phyloP scores from a whole-genome alignment of 2,888 invertebrate species.

The Drosophila anomelani region DNA sequence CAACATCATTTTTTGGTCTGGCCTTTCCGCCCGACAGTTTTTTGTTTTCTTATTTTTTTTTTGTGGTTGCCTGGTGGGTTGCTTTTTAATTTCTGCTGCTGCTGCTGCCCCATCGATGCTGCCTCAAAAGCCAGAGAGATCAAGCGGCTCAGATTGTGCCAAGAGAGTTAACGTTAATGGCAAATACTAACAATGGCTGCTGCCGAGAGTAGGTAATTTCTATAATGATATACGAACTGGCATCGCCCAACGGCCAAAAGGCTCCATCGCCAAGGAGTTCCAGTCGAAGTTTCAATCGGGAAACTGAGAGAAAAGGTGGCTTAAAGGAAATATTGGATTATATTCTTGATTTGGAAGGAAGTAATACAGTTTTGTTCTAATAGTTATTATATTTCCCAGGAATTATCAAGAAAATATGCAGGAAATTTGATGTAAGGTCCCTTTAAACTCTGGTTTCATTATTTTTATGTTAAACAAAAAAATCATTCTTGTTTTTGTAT shows the following conservation, averaged over 20 bases:
- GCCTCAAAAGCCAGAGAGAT: slow-evolving; percentile 48
- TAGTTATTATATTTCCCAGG: neutral
- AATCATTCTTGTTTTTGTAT: neutral
- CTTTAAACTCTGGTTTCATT: neutral
- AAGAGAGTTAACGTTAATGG: slow-evolving; percentile 78
- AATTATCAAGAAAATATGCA: no score
- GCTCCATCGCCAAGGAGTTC: slow-evolving; percentile 23
- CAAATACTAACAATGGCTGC: slow-evolving; percentile 75
- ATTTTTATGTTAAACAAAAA: neutral
- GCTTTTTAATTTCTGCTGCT: slow-evolving; percentile 41
- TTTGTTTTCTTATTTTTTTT: slow-evolving; percentile 30
- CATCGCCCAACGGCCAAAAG: slow-evolving; percentile 63
- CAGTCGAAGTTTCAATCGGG: slow-evolving; percentile 7
- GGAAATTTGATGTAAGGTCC: neutral
- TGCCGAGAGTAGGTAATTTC: slow-evolving; percentile 78
- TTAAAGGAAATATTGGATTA: no score
- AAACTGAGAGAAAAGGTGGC: slow-evolving; percentile 8
- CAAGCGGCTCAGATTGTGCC: slow-evolving; percentile 69
- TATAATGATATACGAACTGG: slow-evolving; percentile 81
- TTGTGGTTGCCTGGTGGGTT: slow-evolving; percentile 32
- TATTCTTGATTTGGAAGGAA: neutral
- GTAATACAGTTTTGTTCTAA: neutral
- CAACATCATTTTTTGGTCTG: slow-evolving; percentile 49
- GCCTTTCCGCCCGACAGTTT: slow-evolving; percentile 57
- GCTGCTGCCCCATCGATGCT: slow-evolving; percentile 38